Conservation (phyloP, 2,797 vertebrate species). For the Zenarchopterus dispar region DNA sequence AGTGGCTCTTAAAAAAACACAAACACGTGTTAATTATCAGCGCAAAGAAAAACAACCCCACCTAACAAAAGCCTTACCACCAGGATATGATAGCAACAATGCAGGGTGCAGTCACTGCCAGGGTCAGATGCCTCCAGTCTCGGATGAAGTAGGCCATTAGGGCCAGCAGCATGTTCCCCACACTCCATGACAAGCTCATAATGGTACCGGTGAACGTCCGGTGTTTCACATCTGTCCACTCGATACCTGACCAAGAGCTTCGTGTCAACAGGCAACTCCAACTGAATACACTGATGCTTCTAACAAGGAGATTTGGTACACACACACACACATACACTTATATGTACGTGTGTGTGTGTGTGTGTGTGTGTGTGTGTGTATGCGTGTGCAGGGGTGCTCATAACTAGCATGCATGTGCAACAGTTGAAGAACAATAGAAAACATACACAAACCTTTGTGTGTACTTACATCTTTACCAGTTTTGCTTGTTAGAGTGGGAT, state of each 20-base stretch:
- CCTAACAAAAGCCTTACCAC: slow-evolving; percentile 79
- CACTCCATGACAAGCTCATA: slow-evolving; percentile 83
- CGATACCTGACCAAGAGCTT: slow-evolving; percentile 76
- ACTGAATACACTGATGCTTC: not conserved
- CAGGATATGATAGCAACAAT: slow-evolving; percentile 78
- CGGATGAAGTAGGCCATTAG: slow-evolving; percentile 83
- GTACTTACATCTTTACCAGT: no score
- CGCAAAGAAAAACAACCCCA: not conserved
- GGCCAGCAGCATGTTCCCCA: slow-evolving; percentile 86
- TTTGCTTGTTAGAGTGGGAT: no score
- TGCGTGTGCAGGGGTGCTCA: no score
- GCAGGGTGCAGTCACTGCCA: slow-evolving; percentile 83
- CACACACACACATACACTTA: no score
- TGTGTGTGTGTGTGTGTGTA: no score
- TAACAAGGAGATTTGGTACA: not conserved
- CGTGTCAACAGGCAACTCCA: not conserved
- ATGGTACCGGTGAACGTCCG: slow-evolving; percentile 83
- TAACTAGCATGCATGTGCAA: no score
- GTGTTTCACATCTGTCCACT: slow-evolving; percentile 87
- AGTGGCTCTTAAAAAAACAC: not conserved
- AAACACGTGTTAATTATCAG: not conserved
- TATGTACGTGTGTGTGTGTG: no score
- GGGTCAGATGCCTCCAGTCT: slow-evolving; percentile 86
- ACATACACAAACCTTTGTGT: no score
- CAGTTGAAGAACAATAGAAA: no score